These are phyloP conservation scores for Dissostichus mawsoni DNA, from an alignment of 2,113 vertebrate species.

Conservation along the genomic window DNA sequence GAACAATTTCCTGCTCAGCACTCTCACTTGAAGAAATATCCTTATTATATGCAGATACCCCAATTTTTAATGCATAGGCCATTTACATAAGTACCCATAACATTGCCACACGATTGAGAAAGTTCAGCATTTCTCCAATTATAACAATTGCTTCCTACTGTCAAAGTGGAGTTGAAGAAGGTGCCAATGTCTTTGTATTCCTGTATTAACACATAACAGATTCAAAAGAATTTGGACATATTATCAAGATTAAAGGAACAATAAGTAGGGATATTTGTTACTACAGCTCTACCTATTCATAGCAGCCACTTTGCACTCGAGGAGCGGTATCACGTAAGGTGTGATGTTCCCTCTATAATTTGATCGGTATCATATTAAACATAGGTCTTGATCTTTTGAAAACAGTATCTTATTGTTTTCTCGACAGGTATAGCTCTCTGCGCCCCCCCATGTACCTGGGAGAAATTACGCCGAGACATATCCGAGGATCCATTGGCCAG, in stretches of 20 bases:
- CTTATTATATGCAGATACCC: neutral
- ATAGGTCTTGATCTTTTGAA: neutral
- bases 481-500: conserved; percentile 93
- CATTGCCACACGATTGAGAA: neutral
- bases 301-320: neutral
- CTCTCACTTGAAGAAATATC: neutral
- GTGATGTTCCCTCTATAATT: neutral
- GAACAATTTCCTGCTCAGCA: neutral
- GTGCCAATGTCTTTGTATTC: neutral
- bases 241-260: conserved; percentile 5
- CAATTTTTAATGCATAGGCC: neutral
- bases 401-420: neutral
- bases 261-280: neutral
- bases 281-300: neutral
- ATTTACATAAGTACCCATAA: neutral
- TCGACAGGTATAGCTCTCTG: conserved; percentile 91
- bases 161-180: neutral
- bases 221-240: neutral
- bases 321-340: neutral
- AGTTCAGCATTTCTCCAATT: neutral
- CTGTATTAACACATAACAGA: neutral
- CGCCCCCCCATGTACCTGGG: conserved; percentile 93
- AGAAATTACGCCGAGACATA: conserved; percentile 92
- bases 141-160: no score
- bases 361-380: neutral